A percentile compares a stretch with the other conserved stretches of the same genome.
These are phyloP conservation scores for Antechinus flavipes DNA, from an alignment of 2,113 vertebrate species.

Conservation along the genomic window DNA sequence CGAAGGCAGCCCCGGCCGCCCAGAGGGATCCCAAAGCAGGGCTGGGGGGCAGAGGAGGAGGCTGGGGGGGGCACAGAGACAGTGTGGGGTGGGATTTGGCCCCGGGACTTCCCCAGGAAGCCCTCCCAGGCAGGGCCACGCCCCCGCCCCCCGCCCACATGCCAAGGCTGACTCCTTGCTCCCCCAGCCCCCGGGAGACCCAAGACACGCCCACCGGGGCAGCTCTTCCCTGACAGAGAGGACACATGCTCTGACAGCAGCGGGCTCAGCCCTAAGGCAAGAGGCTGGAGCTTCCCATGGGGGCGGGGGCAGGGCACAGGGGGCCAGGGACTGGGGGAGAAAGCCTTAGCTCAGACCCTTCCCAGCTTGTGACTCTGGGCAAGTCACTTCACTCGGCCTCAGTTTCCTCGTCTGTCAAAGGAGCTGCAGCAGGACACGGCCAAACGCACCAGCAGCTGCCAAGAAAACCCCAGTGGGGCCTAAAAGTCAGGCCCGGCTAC, in stretches of 20 bases:
- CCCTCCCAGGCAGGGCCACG: no score
- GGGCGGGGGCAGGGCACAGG: no score
- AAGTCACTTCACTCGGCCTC: not conserved
- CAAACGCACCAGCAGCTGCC: no score
- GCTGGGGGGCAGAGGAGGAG: not conserved
- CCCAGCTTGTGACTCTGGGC: not conserved
- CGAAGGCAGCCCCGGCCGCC: not conserved
- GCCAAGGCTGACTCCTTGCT: not conserved
- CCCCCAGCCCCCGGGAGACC: not conserved
- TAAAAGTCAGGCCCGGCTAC: no score
- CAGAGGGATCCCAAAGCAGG: not conserved
- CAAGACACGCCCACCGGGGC: not conserved
- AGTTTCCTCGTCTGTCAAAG: not conserved
- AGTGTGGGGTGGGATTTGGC: slow-evolving; percentile 9
- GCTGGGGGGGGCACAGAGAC: not conserved
- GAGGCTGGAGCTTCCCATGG: not conserved
- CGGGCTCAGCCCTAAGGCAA: not conserved
- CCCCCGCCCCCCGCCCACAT: no score
- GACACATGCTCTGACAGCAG: not conserved
- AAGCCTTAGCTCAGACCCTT: not conserved
- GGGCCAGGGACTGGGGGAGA: not conserved
- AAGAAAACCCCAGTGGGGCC: not conserved
- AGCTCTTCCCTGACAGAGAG: not conserved
- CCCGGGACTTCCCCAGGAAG: not conserved
- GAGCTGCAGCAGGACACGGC: not conserved